Evolutionary conservation across 1,140 invertebrate species (phyloP), one percentile per base, ranked within the genome.

Genomic region (Palaemon carinicauda): DNA sequence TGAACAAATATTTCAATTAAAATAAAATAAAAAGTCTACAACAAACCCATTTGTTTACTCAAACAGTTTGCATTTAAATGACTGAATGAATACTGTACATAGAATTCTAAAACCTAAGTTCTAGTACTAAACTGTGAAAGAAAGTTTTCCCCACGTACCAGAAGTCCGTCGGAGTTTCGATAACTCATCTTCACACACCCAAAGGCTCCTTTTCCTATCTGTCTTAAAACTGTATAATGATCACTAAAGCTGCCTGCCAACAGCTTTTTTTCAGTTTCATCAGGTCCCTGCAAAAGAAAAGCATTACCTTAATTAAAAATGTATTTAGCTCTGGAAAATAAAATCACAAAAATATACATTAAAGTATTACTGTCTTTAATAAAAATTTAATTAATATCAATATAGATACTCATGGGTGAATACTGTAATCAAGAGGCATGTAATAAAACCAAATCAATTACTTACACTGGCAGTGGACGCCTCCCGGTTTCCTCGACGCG

Each of bases 201-300:
- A 92, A 95, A 96, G 3, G 95, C 95, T 41, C 95, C 95, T 91
- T 95, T 95, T 2, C 95, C 95, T 77, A 96, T 95, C 89, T 95
- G 94, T 89, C 94, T 93, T 0, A 95, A 91, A 5, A 94, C 95
- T n/a, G 94, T 93, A 89, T 95, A 96, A 83, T 94, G 92, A 77
- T 94, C 93, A 89, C 92, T 92, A 91, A 94, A 95, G 29, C 93
- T 92, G 1, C 94, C 94, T 10, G 82, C 82, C 31, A 81, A n/a
- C 50, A 52, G 50, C 12, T 29, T n/a, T 21, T 85, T 75, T 50
- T 73, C 31, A n/a, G 27, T 51, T 27, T 74, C 84, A n/a, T 86
- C 84, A 33, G 65, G 56, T 17, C 77, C 69, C 84, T 86, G 82
- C 27, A 27, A 7, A 60, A 17, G 33, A 80, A 2, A 60, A 52